These are phyloP conservation scores for Corydoras sp. DNA, from an alignment of 2,113 vertebrate species.

Conservation along the genomic window DNA sequence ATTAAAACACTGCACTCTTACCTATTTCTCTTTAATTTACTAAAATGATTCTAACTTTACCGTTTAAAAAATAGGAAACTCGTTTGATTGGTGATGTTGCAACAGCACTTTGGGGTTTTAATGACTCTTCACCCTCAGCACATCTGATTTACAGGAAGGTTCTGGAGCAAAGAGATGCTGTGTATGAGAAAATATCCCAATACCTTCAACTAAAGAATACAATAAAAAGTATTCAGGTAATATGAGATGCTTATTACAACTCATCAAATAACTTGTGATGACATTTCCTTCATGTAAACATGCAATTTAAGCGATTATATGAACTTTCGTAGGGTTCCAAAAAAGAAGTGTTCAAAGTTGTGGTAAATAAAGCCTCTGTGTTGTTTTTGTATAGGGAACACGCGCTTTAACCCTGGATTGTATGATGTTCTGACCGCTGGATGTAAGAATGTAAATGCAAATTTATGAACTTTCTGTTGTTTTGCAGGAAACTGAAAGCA, in stretches of 20 bases:
- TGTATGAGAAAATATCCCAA: slow-evolving; percentile 81
- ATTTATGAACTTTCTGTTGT: neutral
- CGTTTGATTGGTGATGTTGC: neutral
- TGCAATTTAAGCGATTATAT: too few relatives aligned
- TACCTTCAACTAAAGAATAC: slow-evolving; percentile 83
- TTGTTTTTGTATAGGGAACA: too few relatives aligned
- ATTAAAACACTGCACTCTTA: too few relatives aligned
- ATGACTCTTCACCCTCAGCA: neutral
- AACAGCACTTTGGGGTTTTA: neutral
- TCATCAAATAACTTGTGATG: too few relatives aligned
- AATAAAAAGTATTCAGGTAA: slow-evolving; percentile 77
- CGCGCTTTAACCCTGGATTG: neutral
- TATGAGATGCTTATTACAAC: neutral
- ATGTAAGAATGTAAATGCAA: too few relatives aligned
- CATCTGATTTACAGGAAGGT: slow-evolving; percentile 64
- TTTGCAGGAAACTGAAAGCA: slow-evolving; percentile 62
- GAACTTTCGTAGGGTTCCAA: neutral
- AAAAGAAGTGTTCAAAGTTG: too few relatives aligned
- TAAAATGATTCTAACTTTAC: too few relatives aligned
- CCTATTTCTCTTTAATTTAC: neutral
- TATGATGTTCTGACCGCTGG: neutral
- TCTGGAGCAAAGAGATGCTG: slow-evolving; percentile 76
- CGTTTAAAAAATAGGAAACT: too few relatives aligned
- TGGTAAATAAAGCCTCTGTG: too few relatives aligned
- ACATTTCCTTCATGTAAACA: too few relatives aligned